Base-by-base conservation (phyloP, 2,113 vertebrate species). In the Percina caprodes region DNA sequence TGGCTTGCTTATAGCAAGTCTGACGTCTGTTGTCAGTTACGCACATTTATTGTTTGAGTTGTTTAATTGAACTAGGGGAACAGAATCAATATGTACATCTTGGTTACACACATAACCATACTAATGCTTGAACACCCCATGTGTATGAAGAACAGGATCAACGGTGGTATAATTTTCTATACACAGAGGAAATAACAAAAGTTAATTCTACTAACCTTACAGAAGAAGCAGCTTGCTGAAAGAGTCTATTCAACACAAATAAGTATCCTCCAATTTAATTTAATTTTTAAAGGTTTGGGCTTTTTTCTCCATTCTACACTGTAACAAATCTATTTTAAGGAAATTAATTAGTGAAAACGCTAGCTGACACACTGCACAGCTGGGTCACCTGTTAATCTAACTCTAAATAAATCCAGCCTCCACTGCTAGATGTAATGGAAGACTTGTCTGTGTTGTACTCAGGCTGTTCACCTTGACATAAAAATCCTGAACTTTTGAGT, bases 1-100 rank as follows among this genome's bases (percentile, higher is more conserved):
- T 23, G 15, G 63, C 63, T 4, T 30, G 80, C 72, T 77, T 14
- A 30, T 6, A 59, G 81, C 80, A 61, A 59, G 35, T 59, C 54
- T 62, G 54, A 24, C 5, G 3, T 56, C 33, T 54, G 21, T 60
- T n/a, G 61, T 82, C 72, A 49, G 54, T 63, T 59, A 61, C 26
- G 15, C 54, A 68, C 59, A 45, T 77, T 51, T 49, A 23, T 19
- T 51, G 14, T 62, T 23, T 74, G 73, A 68, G 33, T n/a, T 70
- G 45, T 72, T 68, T 30, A 61, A 19, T 39, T 84, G 54, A 42
- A 51, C 8, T 1, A 8, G 14, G 55, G 35, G 30, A 35, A 24
- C 39, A 42, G n/a, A 68, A n/a, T 55, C 60, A 2, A 62, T 14
- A 10, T 26, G 1, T 45, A 45, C 24, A 46, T 52, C 13, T 45